These are phyloP conservation scores for Steinernema feltiae DNA, from an alignment of 1,140 invertebrate species.

Conservation along the genomic window DNA sequence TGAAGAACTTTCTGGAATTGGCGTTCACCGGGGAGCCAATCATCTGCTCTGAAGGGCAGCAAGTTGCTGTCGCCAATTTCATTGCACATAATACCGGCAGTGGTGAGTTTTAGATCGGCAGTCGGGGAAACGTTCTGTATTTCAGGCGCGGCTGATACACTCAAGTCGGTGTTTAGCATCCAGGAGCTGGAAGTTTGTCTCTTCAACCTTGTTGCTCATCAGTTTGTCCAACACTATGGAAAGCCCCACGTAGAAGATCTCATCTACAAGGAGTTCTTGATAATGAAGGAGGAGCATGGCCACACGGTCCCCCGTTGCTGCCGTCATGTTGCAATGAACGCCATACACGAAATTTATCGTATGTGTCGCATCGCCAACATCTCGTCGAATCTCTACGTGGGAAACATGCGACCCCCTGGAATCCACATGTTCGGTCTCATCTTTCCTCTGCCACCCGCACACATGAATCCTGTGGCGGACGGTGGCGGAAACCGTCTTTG, in stretches of 20 bases:
- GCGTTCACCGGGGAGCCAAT: neutral
- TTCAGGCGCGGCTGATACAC: neutral
- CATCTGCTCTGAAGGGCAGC: neutral
- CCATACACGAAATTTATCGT: neutral
- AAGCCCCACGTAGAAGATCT: neutral
- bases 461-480: neutral
- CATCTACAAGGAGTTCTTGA: neutral
- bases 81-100: neutral
- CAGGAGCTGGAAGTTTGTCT: neutral
- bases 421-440: neutral
- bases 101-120: neutral
- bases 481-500: neutral
- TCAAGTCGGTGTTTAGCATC: neutral
- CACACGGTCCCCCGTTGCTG: neutral
- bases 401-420: neutral
- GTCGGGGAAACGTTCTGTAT: neutral
- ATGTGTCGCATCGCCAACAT: neutral
- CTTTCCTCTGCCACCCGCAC: neutral
- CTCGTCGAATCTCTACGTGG: neutral
- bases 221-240: neutral
- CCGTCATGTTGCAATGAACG: neutral
- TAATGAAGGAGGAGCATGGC: neutral
- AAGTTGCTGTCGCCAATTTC: neutral
- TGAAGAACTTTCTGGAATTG: neutral
- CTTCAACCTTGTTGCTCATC: neutral